Evolutionary conservation across 2,888 invertebrate species (phyloP), one percentile per base, ranked within the genome.

Genomic region (Caenorhabditis drosophilae): DNA sequence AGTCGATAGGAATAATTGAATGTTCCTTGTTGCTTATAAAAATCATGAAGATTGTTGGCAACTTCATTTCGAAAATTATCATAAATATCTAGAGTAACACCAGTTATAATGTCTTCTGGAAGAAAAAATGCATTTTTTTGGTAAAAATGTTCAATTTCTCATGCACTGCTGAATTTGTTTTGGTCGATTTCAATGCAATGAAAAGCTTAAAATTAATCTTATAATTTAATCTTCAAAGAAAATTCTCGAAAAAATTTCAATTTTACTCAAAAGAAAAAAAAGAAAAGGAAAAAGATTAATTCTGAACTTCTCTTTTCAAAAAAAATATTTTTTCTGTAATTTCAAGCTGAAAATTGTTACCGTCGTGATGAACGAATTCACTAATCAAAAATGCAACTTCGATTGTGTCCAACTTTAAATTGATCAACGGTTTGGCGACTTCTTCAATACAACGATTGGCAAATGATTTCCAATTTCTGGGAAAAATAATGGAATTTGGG

Each of bases 401-500:
- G 16, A 52, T 52, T 20, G 45, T 51, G 0, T 51, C 48, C n/a
- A 56, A 34, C 25, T 62, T 62, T 35, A 62, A 18, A 38, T 52
- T 47, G 48, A 52, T 48, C 46, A 62, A 31, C 6, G 62, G 62
- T 31, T 48, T 48, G 1, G 62, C 62, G 22, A 62, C 62, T 47
- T 62, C 62, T n/a, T 48, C 42, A 2, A 62, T 54, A 26, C 56
- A 56, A 26, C 62, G 7, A 16, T 56, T 46, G 9, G 62, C 62
- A 31, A 56, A 62, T 16, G 23, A 48, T 38, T 62, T 62, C 40
- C 52, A 62, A 41, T 62, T 56, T 53, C 56, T 62, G 41, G 49
- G 12, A 36, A 15, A 36, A 7, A 3, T n/a, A 36, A 36, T 4
- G 12, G 15, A 3, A n/a, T 4, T 36, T 31, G 12, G 7, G 31